Base-by-base conservation (phyloP, 1,140 invertebrate species). In the Mylabris phalerata region DNA sequence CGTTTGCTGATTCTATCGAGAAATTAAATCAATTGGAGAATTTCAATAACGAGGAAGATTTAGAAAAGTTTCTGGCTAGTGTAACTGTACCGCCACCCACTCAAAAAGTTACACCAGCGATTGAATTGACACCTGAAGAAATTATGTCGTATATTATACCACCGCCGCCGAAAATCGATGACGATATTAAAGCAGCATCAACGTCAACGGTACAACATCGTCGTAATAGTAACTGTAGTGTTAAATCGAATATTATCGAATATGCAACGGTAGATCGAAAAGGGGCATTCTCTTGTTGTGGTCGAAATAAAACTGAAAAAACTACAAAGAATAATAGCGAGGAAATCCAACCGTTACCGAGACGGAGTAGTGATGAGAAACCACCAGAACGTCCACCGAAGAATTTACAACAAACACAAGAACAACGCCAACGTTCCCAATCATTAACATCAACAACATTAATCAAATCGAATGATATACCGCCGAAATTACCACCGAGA, bases 1-100 rank as follows among this genome's bases (percentile, higher is more conserved):
- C 85, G 4, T 89, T 89, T 68, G 87, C 86, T 41, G 85, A 87
- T 71, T 79, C 57, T 9, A 63, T 67, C 38, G 72, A 73, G 44
- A 69, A 66, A 25, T 50, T 73, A 26, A 67, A 73, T 52, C 60
- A 62, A 46, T 50, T 69, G 48, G 65, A 59, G n/a, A 54, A 69
- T 9, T 39, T 69, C 24, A 64, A 69, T 44, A 68, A 71, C 11
- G 63, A 72, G 48, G 59, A 70, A 51, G 82, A 83, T 63, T 76
- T 93, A 59, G 91, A 94, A 71, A 81, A 85, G 49, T 90, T 94
- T 68, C 83, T 93, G 65, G 89, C 88, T 10, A 87, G 84, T 64
- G 84, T 93, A 27, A 86, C 86, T 19, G 83, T 93, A 48, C 89
- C 87, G 26, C 90, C 90, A 5, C 84, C 84, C 6, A 83, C 83